Evolutionary conservation across 2,113 vertebrate species (phyloP).

Genomic region (Tachuris rubrigastra): DNA sequence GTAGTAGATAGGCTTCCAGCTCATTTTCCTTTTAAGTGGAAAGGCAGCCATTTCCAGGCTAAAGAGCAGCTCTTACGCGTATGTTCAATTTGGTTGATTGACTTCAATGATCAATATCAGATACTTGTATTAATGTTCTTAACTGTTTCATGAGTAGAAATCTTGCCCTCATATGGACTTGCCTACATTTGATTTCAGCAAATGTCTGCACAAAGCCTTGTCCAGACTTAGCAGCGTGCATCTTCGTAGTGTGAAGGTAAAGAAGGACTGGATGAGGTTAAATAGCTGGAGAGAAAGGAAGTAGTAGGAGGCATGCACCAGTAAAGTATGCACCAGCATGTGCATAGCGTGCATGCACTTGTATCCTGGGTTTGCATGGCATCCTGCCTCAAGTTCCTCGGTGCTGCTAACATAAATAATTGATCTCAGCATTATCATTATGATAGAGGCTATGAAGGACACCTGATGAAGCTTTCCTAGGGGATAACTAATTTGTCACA

Average conservation of each 20-base stretch:
- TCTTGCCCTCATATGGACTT: neutral
- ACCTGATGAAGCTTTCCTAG: neutral
- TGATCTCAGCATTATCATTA: neutral
- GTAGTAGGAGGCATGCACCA: neutral
- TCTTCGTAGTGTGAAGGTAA: neutral
- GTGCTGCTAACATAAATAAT: neutral
- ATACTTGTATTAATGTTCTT: neutral
- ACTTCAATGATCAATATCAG: neutral
- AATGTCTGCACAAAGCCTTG: neutral
- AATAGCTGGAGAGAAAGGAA: neutral
- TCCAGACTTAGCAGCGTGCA: neutral
- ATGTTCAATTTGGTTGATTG: neutral
- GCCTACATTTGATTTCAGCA: neutral
- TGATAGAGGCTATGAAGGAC: neutral
- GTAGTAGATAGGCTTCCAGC: neutral
- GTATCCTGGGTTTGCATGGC: neutral
- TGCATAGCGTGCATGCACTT: neutral
- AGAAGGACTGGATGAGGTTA: neutral
- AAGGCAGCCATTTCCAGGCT: neutral
- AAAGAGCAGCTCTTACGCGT: neutral
- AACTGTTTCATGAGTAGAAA: neutral
- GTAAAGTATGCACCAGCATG: neutral
- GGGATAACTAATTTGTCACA: neutral
- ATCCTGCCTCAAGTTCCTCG: neutral
- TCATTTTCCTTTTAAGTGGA: neutral